phyloP scores from a whole-genome alignment of 2,113 vertebrate species.

The Columbina picui region DNA sequence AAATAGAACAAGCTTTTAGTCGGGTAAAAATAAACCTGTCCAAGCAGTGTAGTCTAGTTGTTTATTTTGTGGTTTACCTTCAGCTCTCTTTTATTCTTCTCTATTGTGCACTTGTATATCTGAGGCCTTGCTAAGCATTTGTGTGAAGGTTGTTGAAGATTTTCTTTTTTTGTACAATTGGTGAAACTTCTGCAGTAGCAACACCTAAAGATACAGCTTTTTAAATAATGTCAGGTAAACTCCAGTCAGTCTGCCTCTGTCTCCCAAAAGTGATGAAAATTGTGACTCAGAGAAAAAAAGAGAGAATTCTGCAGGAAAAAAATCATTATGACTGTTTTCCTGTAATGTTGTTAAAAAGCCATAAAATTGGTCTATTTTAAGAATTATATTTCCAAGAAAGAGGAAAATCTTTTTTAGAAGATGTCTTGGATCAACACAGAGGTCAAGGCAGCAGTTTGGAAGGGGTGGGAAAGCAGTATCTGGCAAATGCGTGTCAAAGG shows the following conservation, averaged over 20 bases:
- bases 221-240: neutral
- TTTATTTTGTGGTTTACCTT: neutral
- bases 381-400: neutral
- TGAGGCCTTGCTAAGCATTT: neutral
- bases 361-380: neutral
- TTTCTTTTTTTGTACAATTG: neutral
- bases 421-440: neutral
- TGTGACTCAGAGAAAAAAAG: neutral
- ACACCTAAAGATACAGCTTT: neutral
- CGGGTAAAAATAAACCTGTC: neutral
- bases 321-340: neutral
- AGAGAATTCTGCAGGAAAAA: neutral
- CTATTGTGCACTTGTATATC: neutral
- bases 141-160: neutral
- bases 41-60: neutral
- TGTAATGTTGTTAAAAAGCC: neutral
- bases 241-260: neutral
- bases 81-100: neutral
- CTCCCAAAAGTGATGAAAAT: neutral
- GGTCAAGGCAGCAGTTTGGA: neutral
- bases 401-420: neutral
- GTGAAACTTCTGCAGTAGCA: neutral
- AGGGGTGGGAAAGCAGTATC: neutral
- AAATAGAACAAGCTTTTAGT: neutral
- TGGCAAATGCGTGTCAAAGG: neutral